These are phyloP conservation scores for Chrysotoxum bicinctum DNA, from an alignment of 2,888 invertebrate genomes.

Conservation along the genomic window DNA sequence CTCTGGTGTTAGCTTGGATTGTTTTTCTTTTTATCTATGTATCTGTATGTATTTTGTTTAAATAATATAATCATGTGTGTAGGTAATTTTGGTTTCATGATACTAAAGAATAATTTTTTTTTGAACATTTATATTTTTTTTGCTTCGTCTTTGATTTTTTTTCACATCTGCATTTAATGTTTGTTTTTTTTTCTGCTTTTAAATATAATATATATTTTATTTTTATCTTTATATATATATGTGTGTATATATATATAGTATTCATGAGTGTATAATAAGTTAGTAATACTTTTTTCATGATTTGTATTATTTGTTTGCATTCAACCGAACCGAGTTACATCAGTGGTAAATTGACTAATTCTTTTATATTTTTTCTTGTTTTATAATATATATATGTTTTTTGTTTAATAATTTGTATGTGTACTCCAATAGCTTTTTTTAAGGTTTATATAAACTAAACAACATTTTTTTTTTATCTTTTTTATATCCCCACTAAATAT, in stretches of 20 bases:
- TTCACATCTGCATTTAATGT: slow-evolving; percentile 63
- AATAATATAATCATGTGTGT: slow-evolving; percentile 60
- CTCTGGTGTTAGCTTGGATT: slow-evolving; percentile 49
- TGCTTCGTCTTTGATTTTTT: slow-evolving; percentile 51
- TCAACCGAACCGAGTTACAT: slow-evolving; percentile 72
- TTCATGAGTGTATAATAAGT: slow-evolving; percentile 74
- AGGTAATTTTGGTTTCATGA: slow-evolving; percentile 69
- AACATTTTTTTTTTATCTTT: slow-evolving; percentile 54
- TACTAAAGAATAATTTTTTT: slow-evolving; percentile 72
- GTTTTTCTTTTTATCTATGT: slow-evolving; percentile 33
- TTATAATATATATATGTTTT: slow-evolving; percentile 51
- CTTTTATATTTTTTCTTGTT: slow-evolving; percentile 50
- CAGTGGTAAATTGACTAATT: slow-evolving; percentile 73
- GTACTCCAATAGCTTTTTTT: slow-evolving; percentile 68
- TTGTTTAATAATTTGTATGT: slow-evolving; percentile 64
- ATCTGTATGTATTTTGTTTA: slow-evolving; percentile 42
- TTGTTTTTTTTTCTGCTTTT: slow-evolving; percentile 44
- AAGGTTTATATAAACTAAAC: slow-evolving; percentile 69
- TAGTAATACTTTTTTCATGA: slow-evolving; percentile 75
- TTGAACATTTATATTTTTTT: slow-evolving; percentile 75
- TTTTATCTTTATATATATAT: slow-evolving; percentile 58
- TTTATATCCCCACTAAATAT: slow-evolving; percentile 62
- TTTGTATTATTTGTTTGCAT: slow-evolving; percentile 74
- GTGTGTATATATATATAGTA: slow-evolving; percentile 75
- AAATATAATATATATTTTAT: slow-evolving; percentile 66